A percentile compares a stretch with the other conserved stretches of the same genome.
Conservation (phyloP, 2,888 invertebrate species). For the Oithona nana region DNA sequence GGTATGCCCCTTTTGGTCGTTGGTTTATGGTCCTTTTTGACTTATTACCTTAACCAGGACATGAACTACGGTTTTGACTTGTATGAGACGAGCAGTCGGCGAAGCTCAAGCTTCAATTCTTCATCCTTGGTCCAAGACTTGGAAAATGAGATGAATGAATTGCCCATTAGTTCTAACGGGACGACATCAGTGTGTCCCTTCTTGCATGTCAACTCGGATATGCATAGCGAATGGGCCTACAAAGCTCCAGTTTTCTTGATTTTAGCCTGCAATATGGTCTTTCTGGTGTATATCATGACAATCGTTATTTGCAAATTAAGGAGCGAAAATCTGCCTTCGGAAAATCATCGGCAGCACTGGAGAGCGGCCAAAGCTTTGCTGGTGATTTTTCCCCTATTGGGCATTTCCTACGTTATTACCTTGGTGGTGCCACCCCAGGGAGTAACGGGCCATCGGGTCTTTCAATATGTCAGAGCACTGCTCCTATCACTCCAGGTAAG, state of each 20-base stretch:
- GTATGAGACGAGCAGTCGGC: not conserved
- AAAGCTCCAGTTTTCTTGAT: constrained; percentile 63
- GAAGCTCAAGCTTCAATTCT: not conserved
- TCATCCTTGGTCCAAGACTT: not conserved
- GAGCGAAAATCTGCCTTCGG: constrained; percentile 31
- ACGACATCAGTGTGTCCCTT: constrained; percentile 39
- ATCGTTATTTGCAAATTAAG: constrained; percentile 79
- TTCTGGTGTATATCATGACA: constrained; percentile 70
- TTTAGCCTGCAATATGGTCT: constrained; percentile 58
- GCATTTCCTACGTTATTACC: constrained; percentile 71
- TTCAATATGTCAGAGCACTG: constrained; percentile 40
- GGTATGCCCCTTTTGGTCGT: not conserved
- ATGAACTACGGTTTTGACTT: not conserved
- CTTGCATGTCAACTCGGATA: constrained; percentile 44
- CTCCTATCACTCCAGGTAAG: constrained; percentile 74
- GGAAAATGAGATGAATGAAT: not conserved
- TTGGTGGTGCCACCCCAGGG: constrained; percentile 59
- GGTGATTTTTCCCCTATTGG: constrained; percentile 77
- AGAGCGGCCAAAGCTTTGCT: constrained; percentile 78
- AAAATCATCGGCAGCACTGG: constrained; percentile 73
- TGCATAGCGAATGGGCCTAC: constrained; percentile 65
- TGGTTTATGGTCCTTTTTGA: constrained; percentile 9
- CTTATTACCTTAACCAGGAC: not conserved
- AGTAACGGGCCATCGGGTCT: constrained; percentile 39
- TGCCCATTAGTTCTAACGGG: not conserved